Percentiles rank a stretch among this genome's conserved stretches.
Conservation (phyloP, 2,113 vertebrate genomes). For the Rhinoptilus africanus region DNA sequence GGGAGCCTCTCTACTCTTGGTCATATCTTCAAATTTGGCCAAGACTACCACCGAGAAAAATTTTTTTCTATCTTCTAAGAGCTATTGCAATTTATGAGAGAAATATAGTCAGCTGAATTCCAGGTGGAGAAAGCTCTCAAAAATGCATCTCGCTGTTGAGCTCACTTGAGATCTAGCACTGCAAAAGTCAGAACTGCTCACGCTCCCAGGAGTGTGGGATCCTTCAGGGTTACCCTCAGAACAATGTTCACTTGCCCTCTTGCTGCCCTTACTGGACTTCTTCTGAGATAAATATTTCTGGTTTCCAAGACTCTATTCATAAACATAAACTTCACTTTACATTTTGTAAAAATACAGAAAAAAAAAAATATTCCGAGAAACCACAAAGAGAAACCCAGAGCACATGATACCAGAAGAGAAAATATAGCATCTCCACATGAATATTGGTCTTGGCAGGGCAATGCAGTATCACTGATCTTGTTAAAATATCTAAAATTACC, state of each 20-base stretch:
- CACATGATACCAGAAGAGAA: conserved; percentile 15
- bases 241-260: not conserved
- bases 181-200: not conserved
- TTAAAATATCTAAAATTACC: conserved; percentile 36
- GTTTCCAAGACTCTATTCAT: conserved; percentile 7
- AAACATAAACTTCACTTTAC: conserved; percentile 46
- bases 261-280: not conserved
- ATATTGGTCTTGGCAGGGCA: conserved; percentile 51
- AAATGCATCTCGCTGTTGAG: not conserved
- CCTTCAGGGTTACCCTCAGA: not conserved
- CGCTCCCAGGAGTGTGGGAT: not conserved
- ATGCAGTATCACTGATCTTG: not conserved
- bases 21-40: not conserved
- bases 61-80: not conserved
- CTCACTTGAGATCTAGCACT: not conserved
- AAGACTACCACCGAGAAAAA: not conserved
- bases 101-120: not conserved
- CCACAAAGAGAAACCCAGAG: conserved; percentile 4
- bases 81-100: not conserved
- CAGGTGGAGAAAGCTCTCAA: not conserved
- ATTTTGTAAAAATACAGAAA: conserved; percentile 23
- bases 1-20: not conserved
- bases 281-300: conserved; percentile 23
- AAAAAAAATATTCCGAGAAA: not conserved
- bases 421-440: conserved; percentile 22